phyloP scores from a whole-genome alignment of 2,888 invertebrate genomes.

The Pristionchus maxplancki region DNA sequence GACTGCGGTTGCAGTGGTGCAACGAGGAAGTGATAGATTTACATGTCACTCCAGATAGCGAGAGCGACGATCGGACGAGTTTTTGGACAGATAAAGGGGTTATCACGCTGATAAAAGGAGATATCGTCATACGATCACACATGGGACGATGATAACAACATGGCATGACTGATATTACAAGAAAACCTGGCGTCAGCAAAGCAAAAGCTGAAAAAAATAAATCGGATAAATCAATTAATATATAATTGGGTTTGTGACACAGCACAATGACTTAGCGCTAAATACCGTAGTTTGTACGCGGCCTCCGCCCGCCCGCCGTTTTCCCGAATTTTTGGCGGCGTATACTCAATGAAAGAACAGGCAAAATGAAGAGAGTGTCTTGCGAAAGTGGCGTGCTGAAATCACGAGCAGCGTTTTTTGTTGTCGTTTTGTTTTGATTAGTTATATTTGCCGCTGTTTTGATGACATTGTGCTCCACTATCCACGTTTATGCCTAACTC shows the following conservation, averaged over 20 bases:
- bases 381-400: too few species aligned
- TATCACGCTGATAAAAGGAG: background rate
- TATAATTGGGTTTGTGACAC: background rate
- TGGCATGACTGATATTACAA: background rate
- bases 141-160: background rate
- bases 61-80: background rate
- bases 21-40: background rate
- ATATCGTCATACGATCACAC: background rate
- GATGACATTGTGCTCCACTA: too few species aligned
- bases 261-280: background rate
- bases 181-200: too few species aligned
- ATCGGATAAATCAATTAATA: too few species aligned
- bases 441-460: too few species aligned
- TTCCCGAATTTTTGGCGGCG: background rate
- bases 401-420: too few species aligned
- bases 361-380: too few species aligned
- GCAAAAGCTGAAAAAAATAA: too few species aligned
- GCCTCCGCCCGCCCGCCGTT: background rate
- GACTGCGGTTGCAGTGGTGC: background rate
- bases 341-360: background rate
- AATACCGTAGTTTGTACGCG: background rate
- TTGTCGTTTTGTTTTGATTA: too few species aligned
- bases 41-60: background rate
- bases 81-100: background rate
- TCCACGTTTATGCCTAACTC: too few species aligned